Base-by-base conservation (phyloP, 1,140 invertebrate species). In the Drosophila nikananu region DNA sequence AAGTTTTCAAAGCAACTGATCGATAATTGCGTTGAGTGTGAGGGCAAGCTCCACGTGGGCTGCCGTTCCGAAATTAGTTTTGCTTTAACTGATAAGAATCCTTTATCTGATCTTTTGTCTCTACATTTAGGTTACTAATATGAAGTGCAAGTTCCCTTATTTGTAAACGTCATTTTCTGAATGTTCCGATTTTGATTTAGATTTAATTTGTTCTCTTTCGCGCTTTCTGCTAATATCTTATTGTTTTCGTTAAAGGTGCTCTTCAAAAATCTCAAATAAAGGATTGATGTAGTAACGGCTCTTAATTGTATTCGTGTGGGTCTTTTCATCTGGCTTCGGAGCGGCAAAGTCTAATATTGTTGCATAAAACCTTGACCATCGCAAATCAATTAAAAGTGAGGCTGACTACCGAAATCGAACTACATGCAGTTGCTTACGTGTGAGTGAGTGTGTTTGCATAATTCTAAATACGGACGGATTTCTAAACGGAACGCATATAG, bases 161-260 rank as follows among this genome's bases (percentile, higher is more conserved):
- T 70, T 74, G 75, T 76, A 68, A 54, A 76, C 76, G 62, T 55
- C 65, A 63, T 74, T 66, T 67, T 48, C 68, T 78, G 81, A 64
- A 46, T 73, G 62, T 79, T 74, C 73, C 46, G 48, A 42, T 74
- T 77, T 71, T 63, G 19, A 37, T 66, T 75, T 52, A 35, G 44
- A 73, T 32, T 52, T 61, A 59, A 27, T 77, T 77, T 52, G 52
- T 77, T 74, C 35, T 80, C 42, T 12, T 72, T 37, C 51, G n/a
- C 57, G 37, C 58, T 58, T 35, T 67, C 81, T 80, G 86, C 86
- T 90, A 80, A 77, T 79, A 64, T 81, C 46, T 77, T 89, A 89
- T 89, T 89, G 86, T 86, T 89, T 89, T 86, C 86, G 57, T 90
- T 81, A 70, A 90, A 89, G 86, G 86, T 89, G 86, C 86, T 89